Percentiles rank a stretch among this genome's conserved stretches.
Conservation (phyloP, 2,113 vertebrate species). For the Hemicordylus capensis region DNA sequence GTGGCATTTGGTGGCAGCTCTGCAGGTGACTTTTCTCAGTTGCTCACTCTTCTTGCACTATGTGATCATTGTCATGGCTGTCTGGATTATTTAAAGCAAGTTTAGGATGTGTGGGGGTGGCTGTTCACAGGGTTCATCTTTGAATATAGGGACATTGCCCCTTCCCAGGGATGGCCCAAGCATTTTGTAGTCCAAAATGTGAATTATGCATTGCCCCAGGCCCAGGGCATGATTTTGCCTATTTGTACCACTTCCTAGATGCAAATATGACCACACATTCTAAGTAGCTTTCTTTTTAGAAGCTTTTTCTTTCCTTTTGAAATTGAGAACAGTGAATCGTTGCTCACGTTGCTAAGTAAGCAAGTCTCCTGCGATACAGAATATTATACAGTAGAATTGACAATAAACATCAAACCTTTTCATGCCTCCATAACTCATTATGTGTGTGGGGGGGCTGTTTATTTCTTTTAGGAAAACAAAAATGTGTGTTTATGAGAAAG, state of each 20-base stretch:
- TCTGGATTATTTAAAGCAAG: no score
- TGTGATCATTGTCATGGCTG: no score
- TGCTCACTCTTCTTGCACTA: no score
- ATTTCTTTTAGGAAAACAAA: background rate
- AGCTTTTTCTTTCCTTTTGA: background rate
- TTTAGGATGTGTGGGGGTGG: no score
- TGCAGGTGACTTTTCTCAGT: no score
- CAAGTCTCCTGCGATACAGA: background rate
- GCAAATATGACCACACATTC: background rate
- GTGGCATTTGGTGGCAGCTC: no score
- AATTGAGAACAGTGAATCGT: background rate
- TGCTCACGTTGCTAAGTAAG: background rate
- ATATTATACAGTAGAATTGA: background rate
- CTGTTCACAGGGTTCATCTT: no score
- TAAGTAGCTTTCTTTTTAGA: slow-evolving; percentile 27
- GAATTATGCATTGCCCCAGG: no score
- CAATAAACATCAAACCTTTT: background rate
- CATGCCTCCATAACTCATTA: background rate
- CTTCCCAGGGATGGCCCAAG: no score
- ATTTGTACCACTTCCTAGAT: background rate
- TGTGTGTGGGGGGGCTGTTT: background rate
- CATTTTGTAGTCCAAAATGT: no score
- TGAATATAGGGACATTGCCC: no score
- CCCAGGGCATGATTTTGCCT: no score
- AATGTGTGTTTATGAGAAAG: slow-evolving; percentile 12